Percentiles rank a stretch among this genome's conserved stretches.
Evolutionary conservation across 2,888 invertebrate genomes (phyloP).

Genomic region (Mayetiola destructor): DNA sequence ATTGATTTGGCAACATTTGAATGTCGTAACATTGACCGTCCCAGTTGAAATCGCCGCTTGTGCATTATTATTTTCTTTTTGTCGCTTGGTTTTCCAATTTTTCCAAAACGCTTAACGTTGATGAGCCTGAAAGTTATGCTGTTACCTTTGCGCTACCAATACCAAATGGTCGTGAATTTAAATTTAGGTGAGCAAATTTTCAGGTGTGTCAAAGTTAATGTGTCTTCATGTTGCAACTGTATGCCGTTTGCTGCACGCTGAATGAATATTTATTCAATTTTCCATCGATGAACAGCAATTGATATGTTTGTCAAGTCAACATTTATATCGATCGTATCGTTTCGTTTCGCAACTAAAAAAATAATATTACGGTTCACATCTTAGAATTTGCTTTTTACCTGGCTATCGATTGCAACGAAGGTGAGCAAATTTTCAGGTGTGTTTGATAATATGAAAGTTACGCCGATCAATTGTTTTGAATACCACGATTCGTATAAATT

Average conservation of each 20-base stretch:
- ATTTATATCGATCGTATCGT: background rate
- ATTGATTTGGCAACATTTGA: too few relatives aligned
- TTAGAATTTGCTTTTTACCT: conserved; percentile 10
- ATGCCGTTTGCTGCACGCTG: background rate
- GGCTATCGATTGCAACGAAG: background rate
- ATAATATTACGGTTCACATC: background rate
- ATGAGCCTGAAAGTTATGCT: conserved; percentile 12
- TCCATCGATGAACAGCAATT: background rate
- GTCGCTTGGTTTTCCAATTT: too few relatives aligned
- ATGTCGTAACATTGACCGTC: too few relatives aligned
- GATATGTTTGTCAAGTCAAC: too few relatives aligned
- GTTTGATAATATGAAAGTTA: conserved; percentile 5
- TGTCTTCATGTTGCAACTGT: too few relatives aligned
- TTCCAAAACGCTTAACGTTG: background rate
- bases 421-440: conserved; percentile 13
- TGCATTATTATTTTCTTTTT: too few relatives aligned
- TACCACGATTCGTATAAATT: too few relatives aligned
- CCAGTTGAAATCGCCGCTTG: too few relatives aligned
- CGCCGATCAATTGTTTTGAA: too few relatives aligned
- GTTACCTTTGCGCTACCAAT: conserved; percentile 3
- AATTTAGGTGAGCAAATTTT: conserved; percentile 10
- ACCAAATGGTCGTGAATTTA: background rate
- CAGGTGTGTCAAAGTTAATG: conserved; percentile 4
- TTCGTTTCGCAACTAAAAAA: background rate
- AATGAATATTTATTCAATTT: background rate